Conservation (phyloP, 2,797 vertebrate genomes). For the Acestrorhynchus altus region DNA sequence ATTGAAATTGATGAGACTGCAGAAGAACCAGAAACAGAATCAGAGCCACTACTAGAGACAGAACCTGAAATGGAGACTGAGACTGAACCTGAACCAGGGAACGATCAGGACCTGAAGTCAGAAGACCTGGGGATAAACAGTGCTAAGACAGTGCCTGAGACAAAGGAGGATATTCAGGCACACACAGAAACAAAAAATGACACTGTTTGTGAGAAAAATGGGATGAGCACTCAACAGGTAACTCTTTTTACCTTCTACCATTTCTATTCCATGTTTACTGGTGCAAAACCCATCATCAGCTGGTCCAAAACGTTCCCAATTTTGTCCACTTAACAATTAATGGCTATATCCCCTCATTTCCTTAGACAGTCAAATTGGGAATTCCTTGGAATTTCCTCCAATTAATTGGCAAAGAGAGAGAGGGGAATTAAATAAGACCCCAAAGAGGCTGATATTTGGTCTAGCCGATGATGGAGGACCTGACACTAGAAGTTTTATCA, state of each 20-base stretch:
- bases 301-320: no score
- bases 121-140: conserved; percentile 30
- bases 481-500: not conserved
- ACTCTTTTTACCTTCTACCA: not conserved
- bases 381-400: no score
- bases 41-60: conserved; percentile 9
- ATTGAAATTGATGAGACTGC: conserved; percentile 54
- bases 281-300: no score
- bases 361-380: no score
- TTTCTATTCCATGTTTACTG: not conserved
- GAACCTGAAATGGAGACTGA: conserved; percentile 33
- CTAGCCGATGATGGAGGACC: no score
- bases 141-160: conserved; percentile 22
- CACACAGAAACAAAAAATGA: conserved; percentile 57
- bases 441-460: no score
- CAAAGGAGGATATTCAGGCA: conserved; percentile 27
- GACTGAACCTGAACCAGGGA: conserved; percentile 22
- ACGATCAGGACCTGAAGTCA: conserved; percentile 52
- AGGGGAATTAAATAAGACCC: no score
- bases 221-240: conserved; percentile 76
- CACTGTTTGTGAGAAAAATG: conserved; percentile 56
- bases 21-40: conserved; percentile 57
- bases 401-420: no score
- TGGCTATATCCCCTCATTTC: no score
- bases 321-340: no score